Base-by-base conservation (phyloP, 2,113 vertebrate genomes). In the Lepidothrix coronata region DNA sequence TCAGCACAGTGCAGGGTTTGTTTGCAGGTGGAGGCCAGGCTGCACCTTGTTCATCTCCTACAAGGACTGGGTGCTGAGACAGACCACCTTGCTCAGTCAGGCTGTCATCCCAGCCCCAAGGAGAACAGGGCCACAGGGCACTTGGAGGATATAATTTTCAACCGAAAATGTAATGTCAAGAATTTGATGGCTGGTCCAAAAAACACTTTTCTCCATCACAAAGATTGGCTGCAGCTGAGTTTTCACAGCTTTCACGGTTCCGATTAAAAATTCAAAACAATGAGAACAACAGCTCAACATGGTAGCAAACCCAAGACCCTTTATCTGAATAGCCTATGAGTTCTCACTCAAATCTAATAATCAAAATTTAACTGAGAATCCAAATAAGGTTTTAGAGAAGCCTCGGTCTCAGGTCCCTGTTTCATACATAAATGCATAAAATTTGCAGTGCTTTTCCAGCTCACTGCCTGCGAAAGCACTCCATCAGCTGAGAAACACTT, bases 381-480 rank as follows among this genome's bases (percentile, higher is more conserved):
- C 68, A 92, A 58, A 77, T 70, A 73, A 90, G 35, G 25, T 74
- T 83, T 94, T 78, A 30, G 83, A 81, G 83, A 81, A 91, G 48
- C 48, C 72, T 94, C 0, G 0, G 41, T 74, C 57, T 77, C 58
- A 41, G 65, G 52, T 91, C 87, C 82, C 57, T 33, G 46, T 77
- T 95, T 95, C 91, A 90, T 89, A 63, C 59, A 87, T 89, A 79
- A 87, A 92, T 87, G 39, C 88, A 92, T 89, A 89, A 83, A 24
- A 61, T 55, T 91, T 92, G 25, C 77, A 83, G 66, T 18, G 39
- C 33, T 96, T 90, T 94, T 70, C 55, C 37, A 35, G 55, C 55
- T 91, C 37, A 18, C 37, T 95, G 82, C 35, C 55, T 92, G 41
- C 65, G 85, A 76, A 51, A 88, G 46, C 78, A 63, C 61, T 88